Evolutionary conservation across 2,888 invertebrate genomes (phyloP), one percentile per base, ranked within the genome.

Genomic region (Anthrax anthrax): DNA sequence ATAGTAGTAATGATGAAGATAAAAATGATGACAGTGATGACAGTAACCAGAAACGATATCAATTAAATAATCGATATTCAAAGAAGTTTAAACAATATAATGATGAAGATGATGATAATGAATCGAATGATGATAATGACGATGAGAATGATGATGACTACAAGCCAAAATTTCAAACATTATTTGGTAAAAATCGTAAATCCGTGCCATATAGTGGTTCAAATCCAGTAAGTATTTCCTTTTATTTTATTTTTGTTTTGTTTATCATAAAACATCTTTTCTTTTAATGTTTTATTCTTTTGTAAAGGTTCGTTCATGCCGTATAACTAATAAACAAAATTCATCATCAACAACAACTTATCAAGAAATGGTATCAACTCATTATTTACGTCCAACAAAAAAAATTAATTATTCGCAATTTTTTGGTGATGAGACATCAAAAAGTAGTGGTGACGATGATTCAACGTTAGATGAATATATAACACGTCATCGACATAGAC

Each of bases 1-100:
- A 69, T 9, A 69, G 67, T 52, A 70, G 69, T 54, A 70, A 70
- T 57, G 65, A 69, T 47, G 72, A 72, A 56, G 72, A 70, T 55
- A 72, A 71, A 56, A 19, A 39, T 37, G 36, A 23, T 23, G 23
- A 23, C 23, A 8, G 8, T 8, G 23, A 23, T 23, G n/a, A n/a
- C n/a, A n/a, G n/a, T n/a, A n/a, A n/a, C n/a, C n/a, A n/a, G n/a
- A n/a, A n/a, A n/a, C n/a, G n/a, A n/a, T n/a, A n/a, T n/a, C n/a
- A n/a, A n/a, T n/a, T n/a, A n/a, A n/a, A n/a, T n/a, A n/a, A n/a
- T n/a, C n/a, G n/a, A n/a, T n/a, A n/a, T n/a, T n/a, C n/a, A n/a
- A n/a, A n/a, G n/a, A n/a, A n/a, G n/a, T n/a, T n/a, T n/a, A n/a
- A 39, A 27, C 18, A 18, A 10, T 41, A 46, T n/a, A 37, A 42